These are phyloP conservation scores for Panagrolaimus sp. DNA, from an alignment of 1,140 invertebrate species.

Conservation along the genomic window DNA sequence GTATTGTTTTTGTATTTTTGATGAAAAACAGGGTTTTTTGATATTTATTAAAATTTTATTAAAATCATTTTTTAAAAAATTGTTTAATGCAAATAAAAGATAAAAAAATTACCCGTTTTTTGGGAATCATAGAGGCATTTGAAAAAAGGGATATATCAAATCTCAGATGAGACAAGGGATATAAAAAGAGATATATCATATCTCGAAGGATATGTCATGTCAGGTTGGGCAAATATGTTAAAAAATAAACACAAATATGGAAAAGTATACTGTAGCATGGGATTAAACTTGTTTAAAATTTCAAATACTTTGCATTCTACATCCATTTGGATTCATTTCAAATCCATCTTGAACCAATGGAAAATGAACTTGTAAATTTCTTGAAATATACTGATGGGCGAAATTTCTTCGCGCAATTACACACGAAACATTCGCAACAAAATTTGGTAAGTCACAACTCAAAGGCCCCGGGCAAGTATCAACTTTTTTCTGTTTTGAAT, in stretches of 20 bases:
- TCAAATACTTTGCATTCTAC: neutral
- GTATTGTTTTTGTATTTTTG: constrained; percentile 6
- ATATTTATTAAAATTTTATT: constrained; percentile 29
- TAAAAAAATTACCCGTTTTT: neutral
- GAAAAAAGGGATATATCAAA: no score
- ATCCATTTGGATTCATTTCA: neutral
- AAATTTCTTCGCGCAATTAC: neutral
- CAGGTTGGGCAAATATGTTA: neutral
- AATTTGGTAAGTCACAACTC: constrained; percentile 8
- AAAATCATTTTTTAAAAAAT: neutral
- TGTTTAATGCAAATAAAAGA: neutral
- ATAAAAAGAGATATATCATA: neutral
- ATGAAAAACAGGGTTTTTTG: neutral
- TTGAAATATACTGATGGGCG: neutral
- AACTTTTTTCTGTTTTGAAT: constrained; percentile 14
- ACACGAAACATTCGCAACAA: neutral
- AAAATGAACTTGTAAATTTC: neutral
- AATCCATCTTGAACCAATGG: neutral
- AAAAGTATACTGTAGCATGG: neutral
- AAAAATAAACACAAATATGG: neutral
- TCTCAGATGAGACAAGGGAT: neutral
- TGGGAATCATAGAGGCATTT: no score
- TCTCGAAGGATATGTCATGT: neutral
- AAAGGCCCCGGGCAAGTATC: constrained; percentile 9
- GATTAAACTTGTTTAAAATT: neutral